These are phyloP conservation scores for Bimastos eiseni DNA, from an alignment of 2,888 invertebrate genomes.

Conservation along the genomic window DNA sequence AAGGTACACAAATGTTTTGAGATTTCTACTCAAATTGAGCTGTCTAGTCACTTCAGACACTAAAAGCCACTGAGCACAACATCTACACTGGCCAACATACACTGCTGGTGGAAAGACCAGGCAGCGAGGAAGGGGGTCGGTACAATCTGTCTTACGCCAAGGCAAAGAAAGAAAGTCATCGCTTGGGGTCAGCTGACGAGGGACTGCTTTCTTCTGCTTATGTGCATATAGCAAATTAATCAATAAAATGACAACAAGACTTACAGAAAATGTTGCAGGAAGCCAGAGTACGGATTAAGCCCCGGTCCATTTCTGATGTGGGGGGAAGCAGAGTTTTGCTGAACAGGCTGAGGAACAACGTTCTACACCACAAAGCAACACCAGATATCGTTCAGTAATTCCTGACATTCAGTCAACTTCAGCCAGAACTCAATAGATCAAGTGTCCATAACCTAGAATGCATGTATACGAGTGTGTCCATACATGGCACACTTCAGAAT, in stretches of 20 bases:
- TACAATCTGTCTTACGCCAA: background rate
- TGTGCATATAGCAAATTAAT: background rate
- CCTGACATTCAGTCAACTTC: background rate
- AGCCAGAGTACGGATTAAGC: constrained; percentile 69
- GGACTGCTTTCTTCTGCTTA: background rate
- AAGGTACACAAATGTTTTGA: background rate
- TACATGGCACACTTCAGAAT: background rate
- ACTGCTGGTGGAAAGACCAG: background rate
- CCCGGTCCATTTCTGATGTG: constrained; percentile 18
- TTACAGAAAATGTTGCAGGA: constrained; percentile 79
- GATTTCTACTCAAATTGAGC: background rate
- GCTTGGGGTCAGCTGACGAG: background rate
- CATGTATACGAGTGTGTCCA: background rate
- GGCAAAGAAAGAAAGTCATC: background rate
- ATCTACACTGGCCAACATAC: background rate
- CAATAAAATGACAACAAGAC: constrained; percentile 39
- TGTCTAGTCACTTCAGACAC: background rate
- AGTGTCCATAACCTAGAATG: background rate
- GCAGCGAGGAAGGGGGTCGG: background rate
- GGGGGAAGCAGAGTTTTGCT: background rate
- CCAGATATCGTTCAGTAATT: background rate
- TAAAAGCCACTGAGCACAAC: background rate
- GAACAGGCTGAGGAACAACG: constrained; percentile 6
- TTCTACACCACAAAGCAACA: background rate
- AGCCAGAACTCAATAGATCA: background rate